phyloP scores from a whole-genome alignment of 2,888 invertebrate genomes.

The Aspidiotus destructor region DNA sequence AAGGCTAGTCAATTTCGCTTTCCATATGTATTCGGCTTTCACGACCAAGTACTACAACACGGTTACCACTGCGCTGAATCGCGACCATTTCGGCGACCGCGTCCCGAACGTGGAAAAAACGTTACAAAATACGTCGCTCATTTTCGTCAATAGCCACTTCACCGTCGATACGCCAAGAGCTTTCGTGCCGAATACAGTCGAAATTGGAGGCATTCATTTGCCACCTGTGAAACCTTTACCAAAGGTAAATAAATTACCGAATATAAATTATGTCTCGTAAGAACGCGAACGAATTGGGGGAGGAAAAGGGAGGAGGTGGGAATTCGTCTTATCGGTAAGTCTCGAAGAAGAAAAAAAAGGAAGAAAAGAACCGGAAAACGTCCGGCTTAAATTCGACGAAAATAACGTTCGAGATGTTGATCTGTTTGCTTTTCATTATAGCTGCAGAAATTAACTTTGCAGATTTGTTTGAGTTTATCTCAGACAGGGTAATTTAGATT shows the following conservation, averaged over 20 bases:
- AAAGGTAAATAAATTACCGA: conserved; percentile 20
- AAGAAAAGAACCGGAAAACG: too few species aligned
- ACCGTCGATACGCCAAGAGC: conserved; percentile 26
- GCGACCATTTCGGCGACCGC: conserved; percentile 31
- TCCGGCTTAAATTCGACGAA: too few species aligned
- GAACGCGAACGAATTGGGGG: too few species aligned
- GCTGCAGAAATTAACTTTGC: too few species aligned
- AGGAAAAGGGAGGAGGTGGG: too few species aligned
- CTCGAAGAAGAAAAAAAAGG: too few species aligned
- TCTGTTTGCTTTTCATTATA: too few species aligned
- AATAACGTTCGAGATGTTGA: too few species aligned
- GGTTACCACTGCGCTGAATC: conserved; percentile 23
- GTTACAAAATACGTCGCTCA: conserved; percentile 24
- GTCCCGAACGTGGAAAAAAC: conserved; percentile 23
- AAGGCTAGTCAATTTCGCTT: conserved; percentile 45
- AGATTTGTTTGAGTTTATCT: too few species aligned
- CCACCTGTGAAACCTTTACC: conserved; percentile 20
- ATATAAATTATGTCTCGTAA: too few species aligned
- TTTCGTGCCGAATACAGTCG: conserved; percentile 27
- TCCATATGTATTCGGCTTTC: conserved; percentile 39
- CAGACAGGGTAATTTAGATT: too few species aligned
- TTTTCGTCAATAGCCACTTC: conserved; percentile 33
- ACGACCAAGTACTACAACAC: conserved; percentile 28
- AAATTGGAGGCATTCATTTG: conserved; percentile 34
- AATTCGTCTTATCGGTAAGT: too few species aligned